Evolutionary conservation across 2,797 vertebrate genomes (phyloP), one percentile per base, ranked within the genome.

Genomic region (Distichodus sexfasciatus): DNA sequence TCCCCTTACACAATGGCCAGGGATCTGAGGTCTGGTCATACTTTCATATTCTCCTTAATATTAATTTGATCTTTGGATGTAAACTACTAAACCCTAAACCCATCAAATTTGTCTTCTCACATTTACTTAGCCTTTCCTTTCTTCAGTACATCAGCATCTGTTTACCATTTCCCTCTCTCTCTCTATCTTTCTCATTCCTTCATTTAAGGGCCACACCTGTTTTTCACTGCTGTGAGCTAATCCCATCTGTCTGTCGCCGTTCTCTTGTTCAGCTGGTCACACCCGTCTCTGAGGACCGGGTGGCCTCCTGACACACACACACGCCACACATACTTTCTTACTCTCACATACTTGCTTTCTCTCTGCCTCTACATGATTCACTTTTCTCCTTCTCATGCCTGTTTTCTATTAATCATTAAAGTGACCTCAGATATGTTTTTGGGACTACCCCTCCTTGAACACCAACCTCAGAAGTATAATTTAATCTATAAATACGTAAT

Each of bases 11-110:
- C 40, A 53, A 66, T 0, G 86, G 89, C 65, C 63, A 84, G 0
- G 86, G 83, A 51, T 72, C 83, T 3, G 91, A 91, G 89, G 91
- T 92, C n/a, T n/a, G n/a, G n/a, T n/a, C n/a, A n/a, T n/a, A n/a
- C n/a, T n/a, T n/a, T n/a, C n/a, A n/a, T n/a, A n/a, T n/a, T n/a
- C n/a, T n/a, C n/a, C n/a, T n/a, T n/a, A n/a, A n/a, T n/a, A n/a
- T n/a, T n/a, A n/a, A n/a, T n/a, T n/a, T n/a, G n/a, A n/a, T n/a
- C n/a, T n/a, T n/a, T n/a, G n/a, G n/a, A n/a, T n/a, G n/a, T n/a
- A n/a, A n/a, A n/a, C n/a, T n/a, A n/a, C n/a, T n/a, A n/a, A n/a
- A n/a, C n/a, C 48, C 57, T 21, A 55, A 19, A 59, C 33, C 29
- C 26, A 19, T 23, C 44, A 21, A 15, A 9, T 54, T 33, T 48